Percentiles rank a stretch among this genome's conserved stretches.
phyloP scores from a whole-genome alignment of 2,113 vertebrate genomes.

The Speoplatyrhinus poulsoni region DNA sequence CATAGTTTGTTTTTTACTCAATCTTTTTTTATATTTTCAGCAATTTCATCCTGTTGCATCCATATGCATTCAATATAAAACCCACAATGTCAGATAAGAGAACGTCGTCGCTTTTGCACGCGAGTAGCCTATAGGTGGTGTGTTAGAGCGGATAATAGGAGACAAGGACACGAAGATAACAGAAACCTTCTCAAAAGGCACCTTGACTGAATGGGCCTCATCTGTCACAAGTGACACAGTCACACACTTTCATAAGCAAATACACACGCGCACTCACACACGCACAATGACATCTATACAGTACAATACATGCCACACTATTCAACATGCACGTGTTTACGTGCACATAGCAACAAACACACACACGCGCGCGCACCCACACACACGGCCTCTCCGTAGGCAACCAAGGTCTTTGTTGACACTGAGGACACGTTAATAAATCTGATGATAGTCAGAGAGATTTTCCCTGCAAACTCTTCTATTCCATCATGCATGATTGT shows the following conservation, averaged over 20 bases:
- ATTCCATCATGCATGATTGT: conserved; percentile 10
- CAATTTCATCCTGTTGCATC: too few species aligned
- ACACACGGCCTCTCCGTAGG: conserved; percentile 1
- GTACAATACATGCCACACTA: too few species aligned
- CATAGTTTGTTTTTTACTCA: too few species aligned
- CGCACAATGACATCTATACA: background rate
- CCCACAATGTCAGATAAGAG: conserved; percentile 39
- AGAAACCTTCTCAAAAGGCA: conserved; percentile 61
- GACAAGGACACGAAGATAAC: conserved; percentile 61
- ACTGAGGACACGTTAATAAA: conserved; percentile 38
- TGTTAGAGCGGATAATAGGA: conserved; percentile 61
- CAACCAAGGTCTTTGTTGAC: conserved; percentile 51
- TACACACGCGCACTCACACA: conserved; percentile 7
- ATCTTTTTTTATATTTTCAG: too few species aligned
- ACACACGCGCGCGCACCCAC: background rate
- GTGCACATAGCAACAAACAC: background rate
- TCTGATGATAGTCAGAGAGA: conserved; percentile 32
- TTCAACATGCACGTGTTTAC: too few species aligned
- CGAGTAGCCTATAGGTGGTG: conserved; percentile 54
- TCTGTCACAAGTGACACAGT: conserved; percentile 49
- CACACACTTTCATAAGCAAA: background rate
- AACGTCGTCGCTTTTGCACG: conserved; percentile 39
- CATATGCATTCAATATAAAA: background rate
- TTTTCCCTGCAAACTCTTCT: conserved; percentile 23
- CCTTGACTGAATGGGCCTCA: conserved; percentile 62